These are phyloP conservation scores for Aleiodes alternator DNA, from an alignment of 2,888 invertebrate genomes.

Conservation along the genomic window DNA sequence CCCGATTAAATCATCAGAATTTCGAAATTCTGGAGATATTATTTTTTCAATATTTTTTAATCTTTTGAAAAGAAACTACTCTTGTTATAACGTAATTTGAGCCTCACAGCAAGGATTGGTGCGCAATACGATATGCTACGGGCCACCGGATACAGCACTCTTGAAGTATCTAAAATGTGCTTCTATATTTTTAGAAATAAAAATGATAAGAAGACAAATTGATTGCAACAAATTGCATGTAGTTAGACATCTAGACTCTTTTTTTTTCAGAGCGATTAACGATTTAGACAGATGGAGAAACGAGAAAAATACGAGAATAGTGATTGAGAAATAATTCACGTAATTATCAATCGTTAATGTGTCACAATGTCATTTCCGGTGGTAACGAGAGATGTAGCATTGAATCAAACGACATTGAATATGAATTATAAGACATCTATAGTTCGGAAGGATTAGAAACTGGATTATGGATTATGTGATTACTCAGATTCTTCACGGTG, in stretches of 20 bases:
- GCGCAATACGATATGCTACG: slow-evolving; percentile 1
- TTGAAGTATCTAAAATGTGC: slow-evolving; percentile 6
- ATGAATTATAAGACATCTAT: slow-evolving; percentile 32
- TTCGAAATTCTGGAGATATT: too few species aligned
- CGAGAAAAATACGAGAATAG: not conserved
- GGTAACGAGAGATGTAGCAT: slow-evolving; percentile 39
- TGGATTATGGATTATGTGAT: slow-evolving; percentile 8
- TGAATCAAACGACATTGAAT: slow-evolving; percentile 34
- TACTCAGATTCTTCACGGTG: slow-evolving; percentile 8
- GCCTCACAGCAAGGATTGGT: slow-evolving; percentile 12
- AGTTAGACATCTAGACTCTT: too few species aligned
- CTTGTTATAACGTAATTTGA: slow-evolving; percentile 9
- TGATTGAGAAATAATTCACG: not conserved
- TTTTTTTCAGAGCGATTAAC: not conserved
- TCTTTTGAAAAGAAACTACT: not conserved
- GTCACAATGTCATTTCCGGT: slow-evolving; percentile 37
- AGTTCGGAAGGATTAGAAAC: not conserved
- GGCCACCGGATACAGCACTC: slow-evolving; percentile 21
- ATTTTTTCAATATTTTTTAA: too few species aligned
- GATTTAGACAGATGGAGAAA: not conserved
- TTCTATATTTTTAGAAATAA: not conserved
- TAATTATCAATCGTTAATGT: slow-evolving; percentile 13
- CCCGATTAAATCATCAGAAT: too few species aligned
- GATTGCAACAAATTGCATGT: too few species aligned
- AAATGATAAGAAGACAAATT: too few species aligned